These are phyloP conservation scores for Andricus curvator DNA, from an alignment of 2,888 invertebrate species.

Conservation along the genomic window DNA sequence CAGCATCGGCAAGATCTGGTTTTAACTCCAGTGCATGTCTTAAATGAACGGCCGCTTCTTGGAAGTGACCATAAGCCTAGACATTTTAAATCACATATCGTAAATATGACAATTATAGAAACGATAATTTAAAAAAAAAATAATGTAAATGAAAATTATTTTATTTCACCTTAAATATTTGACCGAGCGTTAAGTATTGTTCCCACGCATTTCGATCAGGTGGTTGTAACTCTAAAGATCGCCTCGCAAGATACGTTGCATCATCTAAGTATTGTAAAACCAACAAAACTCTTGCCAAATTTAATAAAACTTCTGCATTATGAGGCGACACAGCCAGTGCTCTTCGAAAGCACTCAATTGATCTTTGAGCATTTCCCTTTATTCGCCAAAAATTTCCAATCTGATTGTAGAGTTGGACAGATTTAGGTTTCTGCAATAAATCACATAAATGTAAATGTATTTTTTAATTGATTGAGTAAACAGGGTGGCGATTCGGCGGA, in stretches of 20 bases:
- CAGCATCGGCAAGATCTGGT: conserved; percentile 91
- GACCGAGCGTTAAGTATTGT: conserved; percentile 94
- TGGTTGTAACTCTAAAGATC: conserved; percentile 91
- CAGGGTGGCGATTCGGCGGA: too few species aligned
- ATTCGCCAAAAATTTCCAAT: conserved; percentile 96
- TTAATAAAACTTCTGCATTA: conserved; percentile 91
- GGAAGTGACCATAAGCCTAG: conserved; percentile 90
- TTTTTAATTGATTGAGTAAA: not conserved
- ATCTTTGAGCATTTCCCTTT: conserved; percentile 91
- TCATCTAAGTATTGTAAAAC: conserved; percentile 94
- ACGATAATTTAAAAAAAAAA: not conserved
- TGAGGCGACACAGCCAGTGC: conserved; percentile 92
- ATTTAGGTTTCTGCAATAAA: conserved; percentile 85
- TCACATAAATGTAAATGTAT: not conserved
- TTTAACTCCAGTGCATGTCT: conserved; percentile 90
- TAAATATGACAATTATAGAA: not conserved
- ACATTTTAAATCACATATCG: conserved; percentile 22
- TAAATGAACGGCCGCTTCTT: conserved; percentile 91
- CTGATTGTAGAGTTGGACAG: conserved; percentile 92
- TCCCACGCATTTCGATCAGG: conserved; percentile 94
- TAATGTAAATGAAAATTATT: not conserved
- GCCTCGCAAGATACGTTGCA: conserved; percentile 91
- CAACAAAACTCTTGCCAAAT: conserved; percentile 90
- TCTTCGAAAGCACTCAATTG: conserved; percentile 93
- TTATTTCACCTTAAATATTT: conserved; percentile 87